A percentile compares a stretch with the other conserved stretches of the same genome.
Evolutionary conservation across 2,113 vertebrate species (phyloP).

Genomic region (Rhea pennata): DNA sequence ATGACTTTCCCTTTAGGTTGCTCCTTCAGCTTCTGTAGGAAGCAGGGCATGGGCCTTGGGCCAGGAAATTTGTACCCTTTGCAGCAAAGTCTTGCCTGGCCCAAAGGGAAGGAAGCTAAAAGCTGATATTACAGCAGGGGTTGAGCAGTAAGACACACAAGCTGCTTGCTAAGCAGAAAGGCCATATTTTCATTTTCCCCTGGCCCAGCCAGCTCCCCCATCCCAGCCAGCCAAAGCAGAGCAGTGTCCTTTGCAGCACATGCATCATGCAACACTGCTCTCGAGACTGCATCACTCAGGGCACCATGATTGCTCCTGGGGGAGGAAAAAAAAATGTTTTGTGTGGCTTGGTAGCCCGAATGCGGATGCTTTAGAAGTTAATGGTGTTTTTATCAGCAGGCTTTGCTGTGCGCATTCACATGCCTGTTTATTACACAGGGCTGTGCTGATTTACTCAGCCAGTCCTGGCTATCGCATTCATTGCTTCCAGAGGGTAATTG

Average conservation of each 20-base stretch:
- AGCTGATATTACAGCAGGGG: no score
- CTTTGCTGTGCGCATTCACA: background rate
- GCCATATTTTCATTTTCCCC: no score
- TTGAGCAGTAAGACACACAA: no score
- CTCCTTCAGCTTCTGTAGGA: no score
- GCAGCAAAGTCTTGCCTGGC: no score
- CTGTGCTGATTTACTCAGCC: background rate
- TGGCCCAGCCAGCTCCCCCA: no score
- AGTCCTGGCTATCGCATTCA: background rate
- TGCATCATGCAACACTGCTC: background rate
- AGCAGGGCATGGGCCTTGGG: no score
- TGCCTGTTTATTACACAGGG: background rate
- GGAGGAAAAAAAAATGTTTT: rapidly evolving
- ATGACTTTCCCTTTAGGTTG: no score
- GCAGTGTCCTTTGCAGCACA: no score
- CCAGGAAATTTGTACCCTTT: no score
- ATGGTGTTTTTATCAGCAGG: background rate
- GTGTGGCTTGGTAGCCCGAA: background rate
- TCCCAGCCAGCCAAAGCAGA: background rate
- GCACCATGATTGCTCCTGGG: background rate
- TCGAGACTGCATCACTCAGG: background rate
- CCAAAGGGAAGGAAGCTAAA: no score
- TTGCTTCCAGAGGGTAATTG: background rate
- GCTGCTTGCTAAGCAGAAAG: no score
- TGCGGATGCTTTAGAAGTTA: background rate